A percentile compares a stretch with the other conserved stretches of the same genome.
Evolutionary conservation across 2,888 invertebrate genomes (phyloP).

Genomic region (Dryobota labecula): DNA sequence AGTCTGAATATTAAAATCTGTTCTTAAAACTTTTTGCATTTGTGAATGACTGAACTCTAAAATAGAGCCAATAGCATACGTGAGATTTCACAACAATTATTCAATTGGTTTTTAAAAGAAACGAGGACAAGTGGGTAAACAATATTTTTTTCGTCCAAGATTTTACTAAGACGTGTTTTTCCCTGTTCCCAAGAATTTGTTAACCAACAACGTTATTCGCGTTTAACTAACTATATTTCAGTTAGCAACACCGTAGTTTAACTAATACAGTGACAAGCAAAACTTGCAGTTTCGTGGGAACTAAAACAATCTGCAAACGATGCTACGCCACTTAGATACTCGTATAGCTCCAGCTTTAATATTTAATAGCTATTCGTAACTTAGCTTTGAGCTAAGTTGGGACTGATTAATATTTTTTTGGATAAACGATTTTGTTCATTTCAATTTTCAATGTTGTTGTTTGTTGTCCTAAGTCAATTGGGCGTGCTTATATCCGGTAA

Average conservation of each 20-base stretch:
- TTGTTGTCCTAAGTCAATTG: no score
- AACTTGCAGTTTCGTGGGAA: conserved; percentile 43
- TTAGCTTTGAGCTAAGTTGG: conserved; percentile 10
- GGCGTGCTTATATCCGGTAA: no score
- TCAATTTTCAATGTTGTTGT: no score
- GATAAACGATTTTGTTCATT: not conserved
- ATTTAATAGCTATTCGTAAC: conserved; percentile 31
- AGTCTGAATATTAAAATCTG: not conserved
- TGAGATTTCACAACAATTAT: not conserved
- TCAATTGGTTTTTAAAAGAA: not conserved
- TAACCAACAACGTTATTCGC: no score
- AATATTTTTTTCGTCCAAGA: not conserved
- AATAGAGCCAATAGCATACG: not conserved
- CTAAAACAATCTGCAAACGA: conserved; percentile 61
- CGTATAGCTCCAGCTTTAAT: conserved; percentile 33
- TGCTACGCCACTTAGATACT: conserved; percentile 44
- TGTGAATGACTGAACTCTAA: not conserved
- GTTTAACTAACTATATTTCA: conserved; percentile 40
- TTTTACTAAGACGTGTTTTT: not conserved
- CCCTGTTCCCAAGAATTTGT: no score
- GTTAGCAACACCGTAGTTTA: conserved; percentile 39
- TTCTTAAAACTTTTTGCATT: not conserved
- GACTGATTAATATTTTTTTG: not conserved
- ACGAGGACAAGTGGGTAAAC: not conserved
- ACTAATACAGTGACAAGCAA: conserved; percentile 47